phyloP scores from a whole-genome alignment of 2,797 vertebrate species.

The Sebastolobus altivelis region DNA sequence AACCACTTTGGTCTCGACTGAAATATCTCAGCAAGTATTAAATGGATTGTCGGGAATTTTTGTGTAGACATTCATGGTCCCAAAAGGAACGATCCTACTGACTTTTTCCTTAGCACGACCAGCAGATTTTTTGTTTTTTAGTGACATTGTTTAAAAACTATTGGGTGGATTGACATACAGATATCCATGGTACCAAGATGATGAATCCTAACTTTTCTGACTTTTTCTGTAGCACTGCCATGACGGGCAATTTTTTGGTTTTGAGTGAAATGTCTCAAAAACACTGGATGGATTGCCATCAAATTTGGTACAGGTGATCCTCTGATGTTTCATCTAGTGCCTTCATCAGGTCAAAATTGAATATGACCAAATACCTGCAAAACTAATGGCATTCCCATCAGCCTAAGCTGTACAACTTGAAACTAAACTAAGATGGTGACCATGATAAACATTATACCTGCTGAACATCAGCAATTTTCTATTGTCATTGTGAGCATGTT shows the following conservation, averaged over 20 bases:
- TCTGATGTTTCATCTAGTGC: not conserved
- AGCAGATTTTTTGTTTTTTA: not conserved
- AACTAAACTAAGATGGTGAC: not conserved
- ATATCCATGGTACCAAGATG: not conserved
- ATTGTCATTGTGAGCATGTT: conserved; percentile 16
- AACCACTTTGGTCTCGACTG: not conserved
- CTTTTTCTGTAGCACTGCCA: not conserved
- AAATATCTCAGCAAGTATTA: not conserved
- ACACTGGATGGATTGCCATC: not conserved
- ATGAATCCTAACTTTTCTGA: not conserved
- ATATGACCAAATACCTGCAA: not conserved
- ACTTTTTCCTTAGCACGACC: not conserved
- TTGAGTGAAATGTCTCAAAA: not conserved
- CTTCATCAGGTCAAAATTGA: not conserved
- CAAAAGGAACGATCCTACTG: not conserved
- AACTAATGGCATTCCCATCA: not conserved
- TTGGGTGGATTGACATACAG: not conserved
- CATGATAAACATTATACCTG: not conserved
- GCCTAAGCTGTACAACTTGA: not conserved
- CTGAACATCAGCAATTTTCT: not conserved
- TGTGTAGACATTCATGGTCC: not conserved
- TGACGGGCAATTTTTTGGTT: not conserved
- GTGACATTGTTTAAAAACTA: not conserved
- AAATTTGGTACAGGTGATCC: not conserved
- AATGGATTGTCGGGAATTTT: not conserved